Conservation (phyloP, 2,113 vertebrate species). For the Misgurnus anguillicaudatus region DNA sequence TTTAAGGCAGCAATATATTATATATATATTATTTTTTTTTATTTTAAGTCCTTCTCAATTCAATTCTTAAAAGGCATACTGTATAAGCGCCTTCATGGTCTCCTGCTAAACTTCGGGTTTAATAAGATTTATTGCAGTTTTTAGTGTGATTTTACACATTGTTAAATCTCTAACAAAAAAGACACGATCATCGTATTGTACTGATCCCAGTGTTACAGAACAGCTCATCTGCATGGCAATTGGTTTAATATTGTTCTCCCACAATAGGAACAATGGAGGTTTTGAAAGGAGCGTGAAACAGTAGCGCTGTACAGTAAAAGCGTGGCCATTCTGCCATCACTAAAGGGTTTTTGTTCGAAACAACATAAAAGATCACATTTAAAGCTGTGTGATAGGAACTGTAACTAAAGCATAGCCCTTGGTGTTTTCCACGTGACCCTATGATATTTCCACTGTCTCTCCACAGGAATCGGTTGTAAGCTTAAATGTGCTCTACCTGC, state of each 20-base stretch:
- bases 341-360: background rate
- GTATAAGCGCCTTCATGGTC: background rate
- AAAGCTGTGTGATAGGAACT: slow-evolving; percentile 36
- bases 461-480: slow-evolving; percentile 10
- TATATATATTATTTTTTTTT: no score
- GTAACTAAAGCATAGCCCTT: slow-evolving; percentile 37
- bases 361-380: slow-evolving; percentile 44
- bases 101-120: slow-evolving; percentile 48
- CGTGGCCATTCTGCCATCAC: slow-evolving; percentile 9
- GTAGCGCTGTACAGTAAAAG: slow-evolving; percentile 21
- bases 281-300: slow-evolving; percentile 46
- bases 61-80: no score
- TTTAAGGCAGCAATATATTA: no score
- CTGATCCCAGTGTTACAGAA: slow-evolving; percentile 55
- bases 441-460: slow-evolving; percentile 6
- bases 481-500: slow-evolving; percentile 30
- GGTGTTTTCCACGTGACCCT: background rate
- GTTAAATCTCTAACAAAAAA: slow-evolving; percentile 63
- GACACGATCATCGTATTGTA: slow-evolving; percentile 67
- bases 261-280: slow-evolving; percentile 56
- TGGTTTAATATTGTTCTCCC: slow-evolving; percentile 68
- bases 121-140: slow-evolving; percentile 71
- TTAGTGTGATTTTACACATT: slow-evolving; percentile 63
- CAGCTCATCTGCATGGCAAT: slow-evolving; percentile 67
- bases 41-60: no score